Base-by-base conservation (phyloP, 2,113 vertebrate genomes). In the Anas platyrhynchos region DNA sequence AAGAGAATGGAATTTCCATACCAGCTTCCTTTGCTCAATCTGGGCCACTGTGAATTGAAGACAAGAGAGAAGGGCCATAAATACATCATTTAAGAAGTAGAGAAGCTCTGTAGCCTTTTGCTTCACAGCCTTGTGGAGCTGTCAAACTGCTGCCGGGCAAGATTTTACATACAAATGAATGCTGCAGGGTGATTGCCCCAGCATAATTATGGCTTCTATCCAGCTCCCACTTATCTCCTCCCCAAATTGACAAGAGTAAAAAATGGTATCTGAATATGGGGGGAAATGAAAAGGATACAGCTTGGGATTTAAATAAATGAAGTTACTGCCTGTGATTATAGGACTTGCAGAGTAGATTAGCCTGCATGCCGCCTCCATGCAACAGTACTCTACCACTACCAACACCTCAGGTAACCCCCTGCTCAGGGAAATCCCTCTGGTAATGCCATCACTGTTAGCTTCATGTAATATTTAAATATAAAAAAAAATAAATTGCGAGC, bases 81-180 rank as follows among this genome's bases (percentile, higher is more conserved):
- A 66, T 58, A 14, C 2, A 69, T 4, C 9, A 52, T 26, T 58
- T 54, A 34, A 58, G 56, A 52, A 68, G 34, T 26, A 88, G 31
- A 71, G 18, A 56, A 92, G 25, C 38, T 77, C 62, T n/a, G 29
- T 23, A 85, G 74, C 22, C 66, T 73, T 76, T 89, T 43, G 58
- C 48, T 68, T 89, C 20, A 48, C 14, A 48, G 54, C 38, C 58
- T 61, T 14, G 17, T 26, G 38, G 21, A 79, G 62, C 72, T 85
- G 38, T 54, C 75, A 85, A 83, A 62, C 17, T 88, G 85, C 85
- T 93, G 58, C 67, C 73, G 59, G 79, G 79, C 58, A 94, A 89
- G 26, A 91, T 66, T 93, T 69, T 91, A 82, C 54, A 83, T 41
- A 61, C 52, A 62, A 83, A 93, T 89, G 82, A 83, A 41, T 54